These are phyloP conservation scores for Rhinichthys klamathensis DNA, from an alignment of 2,113 vertebrate genomes.

Conservation along the genomic window DNA sequence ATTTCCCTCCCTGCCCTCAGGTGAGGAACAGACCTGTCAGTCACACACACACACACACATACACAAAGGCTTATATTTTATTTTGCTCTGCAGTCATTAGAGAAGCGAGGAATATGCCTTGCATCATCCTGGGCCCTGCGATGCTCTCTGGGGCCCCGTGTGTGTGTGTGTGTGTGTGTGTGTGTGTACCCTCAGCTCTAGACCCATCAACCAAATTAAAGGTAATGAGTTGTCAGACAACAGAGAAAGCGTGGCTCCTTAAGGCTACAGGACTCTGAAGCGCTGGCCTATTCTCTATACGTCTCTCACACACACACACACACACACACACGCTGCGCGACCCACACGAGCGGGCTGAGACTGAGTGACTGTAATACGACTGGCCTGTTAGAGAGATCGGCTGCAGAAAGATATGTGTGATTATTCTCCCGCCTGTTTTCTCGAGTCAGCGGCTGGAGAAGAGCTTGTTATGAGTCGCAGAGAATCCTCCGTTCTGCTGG, in stretches of 20 bases:
- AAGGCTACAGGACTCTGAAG: conserved; percentile 45
- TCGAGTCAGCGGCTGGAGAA: background rate
- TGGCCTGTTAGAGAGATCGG: conserved; percentile 37
- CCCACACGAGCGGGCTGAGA: conserved; percentile 52
- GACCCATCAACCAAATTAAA: conserved; percentile 78
- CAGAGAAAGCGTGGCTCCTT: conserved; percentile 46
- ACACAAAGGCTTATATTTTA: conserved; percentile 59
- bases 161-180: conserved; percentile 64
- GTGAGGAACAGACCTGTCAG: conserved; percentile 65
- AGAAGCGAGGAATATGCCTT: conserved; percentile 70
- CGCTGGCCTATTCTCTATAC: conserved; percentile 58
- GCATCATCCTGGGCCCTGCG: conserved; percentile 69
- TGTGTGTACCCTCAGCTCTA: conserved; percentile 65
- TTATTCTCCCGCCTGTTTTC: conserved; percentile 23
- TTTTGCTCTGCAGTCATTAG: conserved; percentile 70
- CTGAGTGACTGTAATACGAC: conserved; percentile 64
- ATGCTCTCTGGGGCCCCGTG: conserved; percentile 59
- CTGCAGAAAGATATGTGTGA: conserved; percentile 42
- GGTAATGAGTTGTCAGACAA: conserved; percentile 81
- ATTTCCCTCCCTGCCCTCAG: conserved; percentile 59
- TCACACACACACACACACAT: conserved; percentile 40
- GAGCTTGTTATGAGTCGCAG: conserved; percentile 48
- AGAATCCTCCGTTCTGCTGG: background rate
- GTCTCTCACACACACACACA: conserved; percentile 43
- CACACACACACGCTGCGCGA: conserved; percentile 36